phyloP scores from a whole-genome alignment of 2,113 vertebrate species.

The Aegotheles bennettii region DNA sequence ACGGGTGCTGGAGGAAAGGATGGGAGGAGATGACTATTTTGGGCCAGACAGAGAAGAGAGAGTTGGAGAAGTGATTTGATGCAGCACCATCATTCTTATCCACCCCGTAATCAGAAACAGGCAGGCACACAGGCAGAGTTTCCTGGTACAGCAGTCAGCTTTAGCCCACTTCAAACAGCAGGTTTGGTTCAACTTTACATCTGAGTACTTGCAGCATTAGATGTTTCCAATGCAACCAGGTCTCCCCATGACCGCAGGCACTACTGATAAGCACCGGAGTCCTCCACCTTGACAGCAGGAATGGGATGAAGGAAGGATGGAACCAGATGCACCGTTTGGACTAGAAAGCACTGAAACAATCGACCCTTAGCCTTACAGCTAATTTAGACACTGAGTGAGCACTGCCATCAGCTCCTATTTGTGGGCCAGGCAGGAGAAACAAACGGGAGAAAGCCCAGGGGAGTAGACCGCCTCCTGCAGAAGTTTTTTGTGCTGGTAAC shows the following conservation, averaged over 20 bases:
- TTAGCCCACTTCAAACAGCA: slow-evolving; percentile 11
- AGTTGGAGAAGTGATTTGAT: neutral
- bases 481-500: neutral
- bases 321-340: neutral
- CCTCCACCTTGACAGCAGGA: neutral
- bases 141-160: neutral
- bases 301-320: neutral
- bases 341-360: neutral
- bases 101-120: neutral
- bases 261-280: neutral
- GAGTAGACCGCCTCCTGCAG: neutral
- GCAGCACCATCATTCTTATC: neutral
- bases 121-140: fast-evolving
- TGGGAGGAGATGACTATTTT: neutral
- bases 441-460: neutral
- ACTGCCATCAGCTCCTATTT: neutral
- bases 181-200: neutral
- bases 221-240: neutral
- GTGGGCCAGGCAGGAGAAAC: neutral
- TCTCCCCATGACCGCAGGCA: neutral
- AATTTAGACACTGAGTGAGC: neutral
- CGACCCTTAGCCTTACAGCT: neutral
- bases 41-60: neutral
- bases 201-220: neutral
- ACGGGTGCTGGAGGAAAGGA: neutral